phyloP scores from a whole-genome alignment of 2,888 invertebrate species.

The Drosophila lutescens region DNA sequence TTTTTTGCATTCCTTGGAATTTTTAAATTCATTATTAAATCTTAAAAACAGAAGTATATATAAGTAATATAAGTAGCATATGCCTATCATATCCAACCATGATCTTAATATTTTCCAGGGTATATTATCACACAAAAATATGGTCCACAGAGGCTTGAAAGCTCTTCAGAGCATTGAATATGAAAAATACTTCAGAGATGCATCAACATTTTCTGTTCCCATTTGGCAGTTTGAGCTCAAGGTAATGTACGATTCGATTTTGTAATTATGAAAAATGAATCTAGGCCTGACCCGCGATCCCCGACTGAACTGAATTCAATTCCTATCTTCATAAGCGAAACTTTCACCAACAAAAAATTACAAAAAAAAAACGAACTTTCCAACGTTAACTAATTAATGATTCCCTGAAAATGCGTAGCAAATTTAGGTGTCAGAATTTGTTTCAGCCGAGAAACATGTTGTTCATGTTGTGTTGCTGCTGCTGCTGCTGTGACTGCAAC shows the following conservation, averaged over 20 bases:
- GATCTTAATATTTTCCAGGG: conserved; percentile 5
- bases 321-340: conserved; percentile 31
- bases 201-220: conserved; percentile 32
- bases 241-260: conserved; percentile 66
- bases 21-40: too few relatives aligned
- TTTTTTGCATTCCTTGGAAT: too few relatives aligned
- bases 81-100: background rate
- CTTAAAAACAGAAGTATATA: too few relatives aligned
- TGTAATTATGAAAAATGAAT: conserved; percentile 61
- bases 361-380: conserved; percentile 21
- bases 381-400: conserved; percentile 69
- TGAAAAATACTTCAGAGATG: conserved; percentile 47
- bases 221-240: conserved; percentile 78
- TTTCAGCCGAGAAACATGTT: conserved; percentile 21
- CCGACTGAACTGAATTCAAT: conserved; percentile 35
- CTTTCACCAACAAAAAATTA: conserved; percentile 56
- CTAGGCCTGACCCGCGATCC: conserved; percentile 38
- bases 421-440: conserved; percentile 62
- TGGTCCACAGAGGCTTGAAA: conserved; percentile 43
- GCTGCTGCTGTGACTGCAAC: conserved; percentile 44
- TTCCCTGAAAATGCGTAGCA: conserved; percentile 68
- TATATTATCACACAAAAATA: conserved; percentile 18
- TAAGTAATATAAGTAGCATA: too few relatives aligned
- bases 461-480: conserved; percentile 19
- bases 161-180: conserved; percentile 42